Base-by-base conservation (phyloP, 2,888 invertebrate species). In the Apamea epomidion region DNA sequence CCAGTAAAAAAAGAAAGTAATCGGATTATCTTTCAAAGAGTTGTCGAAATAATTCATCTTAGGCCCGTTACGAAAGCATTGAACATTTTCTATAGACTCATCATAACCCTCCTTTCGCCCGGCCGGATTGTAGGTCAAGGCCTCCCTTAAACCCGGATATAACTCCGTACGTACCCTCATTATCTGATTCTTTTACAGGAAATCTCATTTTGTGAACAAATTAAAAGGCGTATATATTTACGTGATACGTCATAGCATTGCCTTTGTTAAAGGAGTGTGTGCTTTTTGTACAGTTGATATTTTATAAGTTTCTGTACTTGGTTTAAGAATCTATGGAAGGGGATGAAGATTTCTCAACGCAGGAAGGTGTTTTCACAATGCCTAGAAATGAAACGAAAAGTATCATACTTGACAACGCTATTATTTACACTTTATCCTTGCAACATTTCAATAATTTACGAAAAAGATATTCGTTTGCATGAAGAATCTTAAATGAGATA, bases 141-240 rank as follows among this genome's bases (percentile, higher is more conserved):
- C 82, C 58, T 65, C 12, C 72, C 79, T 74, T 70, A 84, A 84
- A 73, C 78, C 87, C 88, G 88, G 88, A 84, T 84, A 81, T 84
- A 84, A 88, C 86, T 87, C 70, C 72, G 82, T 84, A 75, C 78
- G 76, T 78, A 85, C 80, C 80, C 82, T 83, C 84, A 88, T 86
- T 88, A 89, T 87, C 85, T 86, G 90, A 85, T 89, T 87, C 75
- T 86, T 90, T 86, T 74, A 83, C 79, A 84, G 83, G 81, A 89
- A 87, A 89, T 88, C 83, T 86, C 58, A 88, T 89, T 89, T 85
- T 54, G 78, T 68, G 85, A 84, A 75, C 76, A 85, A 88, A 89
- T 89, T 89, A 88, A 85, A 85, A 81, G n/a, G 62, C 48, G 70
- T 81, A 69, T 83, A 70, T 72, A 79, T 74, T 80, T 83, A 77